Percentiles rank a stretch among this genome's conserved stretches.
These are phyloP conservation scores for Xanthorhoe spadicearia DNA, from an alignment of 2,888 invertebrate species.

Conservation along the genomic window DNA sequence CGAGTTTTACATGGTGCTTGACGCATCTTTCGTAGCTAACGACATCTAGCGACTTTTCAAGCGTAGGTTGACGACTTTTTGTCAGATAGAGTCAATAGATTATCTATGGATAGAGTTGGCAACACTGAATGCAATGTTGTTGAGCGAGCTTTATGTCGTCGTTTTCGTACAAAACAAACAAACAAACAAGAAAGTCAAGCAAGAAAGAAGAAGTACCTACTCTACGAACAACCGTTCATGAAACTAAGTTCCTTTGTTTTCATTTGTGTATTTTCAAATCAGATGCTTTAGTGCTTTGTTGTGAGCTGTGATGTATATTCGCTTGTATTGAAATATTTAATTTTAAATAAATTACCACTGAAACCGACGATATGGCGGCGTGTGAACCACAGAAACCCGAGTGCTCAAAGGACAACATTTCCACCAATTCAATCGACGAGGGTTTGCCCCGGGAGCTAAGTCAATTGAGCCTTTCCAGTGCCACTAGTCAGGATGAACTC, in stretches of 20 bases:
- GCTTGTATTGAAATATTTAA: conserved; percentile 1
- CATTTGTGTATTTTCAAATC: conserved; percentile 20
- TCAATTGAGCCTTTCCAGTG: conserved; percentile 87
- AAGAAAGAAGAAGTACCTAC: no score
- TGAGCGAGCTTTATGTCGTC: no score
- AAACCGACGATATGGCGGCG: conserved; percentile 63
- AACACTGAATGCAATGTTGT: no score
- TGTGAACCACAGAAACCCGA: conserved; percentile 75
- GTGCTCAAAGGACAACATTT: conserved; percentile 75
- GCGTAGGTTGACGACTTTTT: no score
- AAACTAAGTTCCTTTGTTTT: conserved; percentile 28
- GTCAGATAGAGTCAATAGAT: no score
- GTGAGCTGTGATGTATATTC: conserved; percentile 20
- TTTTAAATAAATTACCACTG: background rate
- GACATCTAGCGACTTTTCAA: no score
- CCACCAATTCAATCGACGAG: conserved; percentile 82
- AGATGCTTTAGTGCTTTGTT: conserved; percentile 26
- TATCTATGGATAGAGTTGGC: no score
- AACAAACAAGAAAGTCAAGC: no score
- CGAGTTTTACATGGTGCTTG: no score
- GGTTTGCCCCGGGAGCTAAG: conserved; percentile 88
- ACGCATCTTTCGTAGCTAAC: no score
- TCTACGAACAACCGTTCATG: no score
- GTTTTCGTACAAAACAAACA: no score
- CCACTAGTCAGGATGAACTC: conserved; percentile 90